phyloP scores from a whole-genome alignment of 2,888 invertebrate genomes.

The Panzeria rudis region DNA sequence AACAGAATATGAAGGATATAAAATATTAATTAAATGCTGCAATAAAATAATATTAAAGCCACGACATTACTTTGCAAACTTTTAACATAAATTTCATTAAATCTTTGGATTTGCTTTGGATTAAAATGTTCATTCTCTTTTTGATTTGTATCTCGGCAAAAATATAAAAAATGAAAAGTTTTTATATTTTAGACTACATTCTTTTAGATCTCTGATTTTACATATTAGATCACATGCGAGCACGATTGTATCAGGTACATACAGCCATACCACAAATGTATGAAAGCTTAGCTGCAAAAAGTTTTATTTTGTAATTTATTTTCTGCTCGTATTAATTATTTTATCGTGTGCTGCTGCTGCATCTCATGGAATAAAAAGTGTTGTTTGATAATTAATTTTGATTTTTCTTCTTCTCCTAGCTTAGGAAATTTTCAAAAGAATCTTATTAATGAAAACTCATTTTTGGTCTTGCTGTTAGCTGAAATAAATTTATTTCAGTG shows the following conservation, averaged over 20 bases:
- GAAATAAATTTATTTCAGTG: constrained; percentile 28
- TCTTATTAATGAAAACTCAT: constrained; percentile 28
- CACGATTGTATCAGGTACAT: neutral
- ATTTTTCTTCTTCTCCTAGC: constrained; percentile 18
- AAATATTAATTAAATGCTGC: neutral
- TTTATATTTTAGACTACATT: neutral
- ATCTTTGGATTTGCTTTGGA: neutral
- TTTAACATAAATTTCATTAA: neutral
- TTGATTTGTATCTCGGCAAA: too few relatives aligned
- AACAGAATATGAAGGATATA: neutral
- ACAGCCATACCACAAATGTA: constrained; percentile 14
- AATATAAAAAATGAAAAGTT: neutral
- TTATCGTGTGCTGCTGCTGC: constrained; percentile 33
- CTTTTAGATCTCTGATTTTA: constrained; percentile 1
- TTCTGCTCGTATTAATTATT: constrained; percentile 62
- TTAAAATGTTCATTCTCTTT: too few relatives aligned
- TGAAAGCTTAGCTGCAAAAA: constrained; percentile 33
- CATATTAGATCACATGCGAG: constrained; percentile 31
- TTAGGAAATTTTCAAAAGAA: constrained; percentile 24
- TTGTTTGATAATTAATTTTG: constrained; percentile 53
- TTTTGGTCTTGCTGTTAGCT: constrained; percentile 10
- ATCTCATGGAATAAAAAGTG: constrained; percentile 18
- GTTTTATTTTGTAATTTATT: constrained; percentile 54
- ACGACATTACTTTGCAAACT: too few relatives aligned
- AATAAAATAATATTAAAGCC: neutral